phyloP scores from a whole-genome alignment of 2,888 invertebrate genomes.

The Agriopis marginaria region DNA sequence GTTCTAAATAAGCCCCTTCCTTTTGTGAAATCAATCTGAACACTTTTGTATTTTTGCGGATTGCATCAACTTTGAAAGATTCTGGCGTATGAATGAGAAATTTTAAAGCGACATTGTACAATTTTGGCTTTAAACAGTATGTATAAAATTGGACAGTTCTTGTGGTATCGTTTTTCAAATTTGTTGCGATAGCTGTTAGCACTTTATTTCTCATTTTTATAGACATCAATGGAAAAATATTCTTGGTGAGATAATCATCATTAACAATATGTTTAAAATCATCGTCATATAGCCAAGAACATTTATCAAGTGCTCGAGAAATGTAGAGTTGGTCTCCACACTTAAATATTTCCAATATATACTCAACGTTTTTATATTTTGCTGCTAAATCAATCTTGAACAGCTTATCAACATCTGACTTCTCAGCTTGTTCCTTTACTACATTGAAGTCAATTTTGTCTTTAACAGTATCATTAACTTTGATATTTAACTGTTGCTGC shows the following conservation, averaged over 20 bases:
- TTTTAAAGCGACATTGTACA: conserved; percentile 57
- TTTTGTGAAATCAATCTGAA: conserved; percentile 20
- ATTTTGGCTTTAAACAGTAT: conserved; percentile 56
- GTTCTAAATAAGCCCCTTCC: conserved; percentile 37
- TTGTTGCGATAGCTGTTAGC: conserved; percentile 53
- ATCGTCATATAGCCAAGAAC: conserved; percentile 62
- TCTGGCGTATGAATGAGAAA: conserved; percentile 62
- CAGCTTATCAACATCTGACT: conserved; percentile 64
- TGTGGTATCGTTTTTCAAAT: conserved; percentile 52
- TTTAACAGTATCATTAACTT: conserved; percentile 53
- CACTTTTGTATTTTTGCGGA: conserved; percentile 37
- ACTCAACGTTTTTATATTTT: conserved; percentile 61
- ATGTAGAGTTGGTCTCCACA: conserved; percentile 65
- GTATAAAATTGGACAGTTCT: conserved; percentile 59
- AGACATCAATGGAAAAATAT: conserved; percentile 70
- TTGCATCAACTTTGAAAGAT: conserved; percentile 55
- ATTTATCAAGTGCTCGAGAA: conserved; percentile 63
- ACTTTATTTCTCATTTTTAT: conserved; percentile 67
- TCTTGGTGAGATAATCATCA: conserved; percentile 58
- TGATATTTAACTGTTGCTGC: conserved; percentile 58
- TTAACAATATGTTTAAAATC: conserved; percentile 59
- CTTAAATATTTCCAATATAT: conserved; percentile 64
- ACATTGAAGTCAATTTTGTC: conserved; percentile 50
- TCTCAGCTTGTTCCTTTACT: conserved; percentile 49
- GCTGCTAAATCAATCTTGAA: conserved; percentile 73